Base-by-base conservation (phyloP, 2,888 invertebrate genomes). In the Crepidodera aurea region DNA sequence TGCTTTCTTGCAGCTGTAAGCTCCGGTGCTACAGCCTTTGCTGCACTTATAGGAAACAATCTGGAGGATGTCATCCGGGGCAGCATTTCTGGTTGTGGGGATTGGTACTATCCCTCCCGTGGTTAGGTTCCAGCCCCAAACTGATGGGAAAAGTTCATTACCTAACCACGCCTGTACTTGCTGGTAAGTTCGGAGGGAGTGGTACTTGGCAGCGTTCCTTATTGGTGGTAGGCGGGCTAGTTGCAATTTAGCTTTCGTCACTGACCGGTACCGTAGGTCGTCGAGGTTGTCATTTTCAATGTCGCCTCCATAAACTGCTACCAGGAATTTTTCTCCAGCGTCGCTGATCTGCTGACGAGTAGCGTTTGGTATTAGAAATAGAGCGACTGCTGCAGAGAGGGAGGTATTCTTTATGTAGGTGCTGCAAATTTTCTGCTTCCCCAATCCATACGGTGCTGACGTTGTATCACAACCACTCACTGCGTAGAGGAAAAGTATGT, bases 351-450 rank as follows among this genome's bases (percentile, higher is more conserved):
- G 1, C 13, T 27, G 29, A 29, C 7, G 29, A 12, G 25, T 50
- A 50, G 27, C 27, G 50, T 29, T 50, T 29, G 29, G 25, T 50
- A 29, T 29, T 1, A 50, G 27, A 27, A 50, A 50, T 10, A 13
- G 29, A 15, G 50, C 50, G 7, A 50, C 29, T 50, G 50, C 29
- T 29, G 46, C 15, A 50, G 27, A 50, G 27, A 13, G 50, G 50
- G 25, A 29, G 27, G 13, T 50, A 27, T 27, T 50, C 50, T 27
- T 29, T 16, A 50, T 5, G 29, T 29, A 29, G 25, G 29, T 50
- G 15, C 50, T 27, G 50, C 25, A 50, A 50, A 27, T 50, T 50
- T 50, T 50, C 27, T 50, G 42, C 42, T 42, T 55, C 15, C 40
- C 16, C 15, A 55, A 40, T 25, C n/a, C 29, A 42, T 18, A 42